These are phyloP conservation scores for Anas platyrhynchos DNA, from an alignment of 2,113 vertebrate species.

Conservation along the genomic window DNA sequence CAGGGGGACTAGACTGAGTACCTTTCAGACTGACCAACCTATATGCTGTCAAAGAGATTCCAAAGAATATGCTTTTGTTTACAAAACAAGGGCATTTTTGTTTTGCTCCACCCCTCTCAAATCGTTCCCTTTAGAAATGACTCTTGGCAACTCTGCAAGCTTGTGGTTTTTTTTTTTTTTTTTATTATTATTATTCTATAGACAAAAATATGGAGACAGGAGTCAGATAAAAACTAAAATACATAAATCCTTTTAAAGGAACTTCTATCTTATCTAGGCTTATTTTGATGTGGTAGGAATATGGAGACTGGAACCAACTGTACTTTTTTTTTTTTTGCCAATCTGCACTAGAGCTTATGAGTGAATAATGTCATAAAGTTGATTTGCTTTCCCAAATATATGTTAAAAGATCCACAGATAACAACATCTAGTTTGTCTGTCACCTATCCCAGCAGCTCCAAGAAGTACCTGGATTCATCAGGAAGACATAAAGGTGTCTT, in stretches of 20 bases:
- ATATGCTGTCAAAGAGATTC: not conserved
- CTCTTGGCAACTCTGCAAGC: not conserved
- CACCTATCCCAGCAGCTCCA: not conserved
- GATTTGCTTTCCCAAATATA: not conserved
- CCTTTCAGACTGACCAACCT: not conserved
- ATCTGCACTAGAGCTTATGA: not conserved
- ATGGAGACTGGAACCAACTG: not conserved
- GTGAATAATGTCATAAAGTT: not conserved
- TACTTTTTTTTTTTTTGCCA: not conserved
- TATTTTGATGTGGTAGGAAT: not conserved
- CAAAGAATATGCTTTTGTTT: constrained; percentile 37
- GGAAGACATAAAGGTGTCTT: not conserved
- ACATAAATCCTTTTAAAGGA: constrained; percentile 9
- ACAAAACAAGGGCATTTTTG: not conserved
- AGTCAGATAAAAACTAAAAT: constrained; percentile 8
- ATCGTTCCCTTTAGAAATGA: not conserved
- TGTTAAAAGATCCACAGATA: not conserved
- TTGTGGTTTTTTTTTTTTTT: not conserved
- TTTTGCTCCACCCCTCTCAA: not conserved
- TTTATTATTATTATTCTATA: not conserved
- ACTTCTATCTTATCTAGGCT: not conserved
- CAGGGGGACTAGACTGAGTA: not conserved
- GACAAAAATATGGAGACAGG: constrained; percentile 15
- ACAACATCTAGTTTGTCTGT: not conserved
- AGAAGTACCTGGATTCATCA: not conserved